Conservation (phyloP, 2,888 invertebrate genomes). For the Linnaemya tessellans region DNA sequence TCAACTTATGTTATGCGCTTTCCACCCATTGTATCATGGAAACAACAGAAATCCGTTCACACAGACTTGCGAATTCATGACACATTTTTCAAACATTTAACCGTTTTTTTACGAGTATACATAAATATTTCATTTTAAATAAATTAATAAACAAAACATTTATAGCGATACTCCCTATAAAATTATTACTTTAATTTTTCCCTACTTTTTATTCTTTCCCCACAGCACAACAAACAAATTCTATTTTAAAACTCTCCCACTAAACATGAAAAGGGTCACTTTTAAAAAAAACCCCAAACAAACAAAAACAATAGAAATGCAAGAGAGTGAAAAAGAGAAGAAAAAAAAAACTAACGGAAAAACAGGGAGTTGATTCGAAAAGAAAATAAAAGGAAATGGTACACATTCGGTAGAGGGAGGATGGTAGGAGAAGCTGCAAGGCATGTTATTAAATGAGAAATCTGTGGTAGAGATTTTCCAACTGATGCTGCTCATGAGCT, state of each 20-base stretch:
- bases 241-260: conserved; percentile 56
- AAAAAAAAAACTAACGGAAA: conserved; percentile 43
- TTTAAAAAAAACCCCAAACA: conserved; percentile 2
- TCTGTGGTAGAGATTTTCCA: conserved; percentile 68
- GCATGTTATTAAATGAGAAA: conserved; percentile 63
- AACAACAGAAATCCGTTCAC: not conserved
- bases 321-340: too few species aligned
- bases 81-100: not conserved
- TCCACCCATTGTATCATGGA: not conserved
- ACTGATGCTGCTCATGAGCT: conserved; percentile 32
- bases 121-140: not conserved
- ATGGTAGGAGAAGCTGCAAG: conserved; percentile 1
- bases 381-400: conserved; percentile 7
- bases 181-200: conserved; percentile 2
- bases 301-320: conserved; percentile 1
- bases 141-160: conserved; percentile 9
- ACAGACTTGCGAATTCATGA: not conserved
- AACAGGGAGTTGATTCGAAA: conserved; percentile 50
- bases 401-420: not conserved
- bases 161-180: not conserved
- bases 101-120: not conserved
- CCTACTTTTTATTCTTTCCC: not conserved
- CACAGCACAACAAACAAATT: conserved; percentile 11
- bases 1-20: not conserved
- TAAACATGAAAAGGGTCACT: conserved; percentile 21